Base-by-base conservation (phyloP, 2,888 invertebrate genomes). In the Lasioglossum villosulum region DNA sequence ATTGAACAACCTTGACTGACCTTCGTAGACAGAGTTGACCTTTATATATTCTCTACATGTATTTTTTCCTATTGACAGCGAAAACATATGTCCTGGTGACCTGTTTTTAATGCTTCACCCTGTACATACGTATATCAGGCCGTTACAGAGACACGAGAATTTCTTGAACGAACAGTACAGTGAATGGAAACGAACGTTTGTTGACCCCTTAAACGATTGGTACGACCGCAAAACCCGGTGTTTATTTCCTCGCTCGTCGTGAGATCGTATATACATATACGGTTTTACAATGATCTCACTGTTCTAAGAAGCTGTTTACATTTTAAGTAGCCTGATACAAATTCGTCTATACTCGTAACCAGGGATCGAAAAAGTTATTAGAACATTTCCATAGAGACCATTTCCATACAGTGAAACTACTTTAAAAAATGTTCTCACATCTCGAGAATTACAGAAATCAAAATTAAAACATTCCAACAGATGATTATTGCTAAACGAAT, bases 121-220 rank as follows among this genome's bases (percentile, higher is more conserved):
- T 56, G n/a, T 56, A 56, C n/a, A 56, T 12, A 23, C 30, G 63
- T 63, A 63, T 34, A 88, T 90, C 92, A 92, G 93, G 93, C 93
- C 92, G 90, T 93, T 85, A 66, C 72, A 48, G 66, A 14, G 77
- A 83, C n/a, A 30, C 39, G 37, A 48, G 66, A 14, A 4, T 48
- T 75, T 30, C 34, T 39, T 52, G 34, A 37, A 45, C 34, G 42
- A 34, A 66, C 45, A 34, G 23, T 10, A 19, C 71, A 45, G 16
- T 19, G 66, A 59, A 77, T 37, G 56, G n/a, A 71, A 42, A 73
- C 27, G 34, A 68, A 83, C 19, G 52, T 23, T 70, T 71, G 45
- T 19, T 80, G 80, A 74, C 80, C 66, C 56, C 63, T 39, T 39
- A 56, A 71, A 71, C 70, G 77, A 72, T 19, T 72, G 19, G 45